Evolutionary conservation across 2,113 vertebrate species (phyloP), one percentile per base, ranked within the genome.

Genomic region (Peucedramus taeniatus): DNA sequence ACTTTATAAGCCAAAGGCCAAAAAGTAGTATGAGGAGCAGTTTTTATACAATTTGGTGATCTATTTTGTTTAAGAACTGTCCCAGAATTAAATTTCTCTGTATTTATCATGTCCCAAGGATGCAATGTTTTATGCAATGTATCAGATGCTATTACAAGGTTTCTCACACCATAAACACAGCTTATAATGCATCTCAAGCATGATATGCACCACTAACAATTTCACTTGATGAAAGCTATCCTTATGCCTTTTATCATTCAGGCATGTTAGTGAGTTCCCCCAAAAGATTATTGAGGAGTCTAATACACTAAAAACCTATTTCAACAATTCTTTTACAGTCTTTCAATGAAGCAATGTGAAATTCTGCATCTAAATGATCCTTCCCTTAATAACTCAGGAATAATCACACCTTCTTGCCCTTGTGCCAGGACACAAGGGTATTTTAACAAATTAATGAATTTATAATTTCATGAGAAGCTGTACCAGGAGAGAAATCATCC

Each of bases 251-350:
- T 96, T 90, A 93, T 89, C 69, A 66, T 71, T 93, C 84, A 90
- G 88, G 65, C 89, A 93, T 50, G 66, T 83, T 96, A 96, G 94
- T 87, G 79, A 93, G 75, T 28, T 87, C 71, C 79, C 71, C 61
- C 47, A 71, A 79, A 86, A 91, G 87, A 96, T 94, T 95, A 91
- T 18, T 54, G 35, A 92, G 50, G 15, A 70, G 60, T 45, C 85
- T 94, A 95, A 90, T 50, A 90, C 81, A 81, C 63, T 71, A 94
- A 93, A 92, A 87, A 81, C 42, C 40, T 89, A 91, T 94, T 93
- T 83, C 40, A 88, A 90, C 81, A 56, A 68, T 71, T 30, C 3
- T 77, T 94, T 86, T 49, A 76, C 16, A 57, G 64, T 54, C 69
- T 94, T 96, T 87, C 94, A 94, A 18, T 50, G 50, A 94, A 86